These are phyloP conservation scores for Heliconius melpomene DNA, from an alignment of 1,140 invertebrate species.

Conservation along the genomic window DNA sequence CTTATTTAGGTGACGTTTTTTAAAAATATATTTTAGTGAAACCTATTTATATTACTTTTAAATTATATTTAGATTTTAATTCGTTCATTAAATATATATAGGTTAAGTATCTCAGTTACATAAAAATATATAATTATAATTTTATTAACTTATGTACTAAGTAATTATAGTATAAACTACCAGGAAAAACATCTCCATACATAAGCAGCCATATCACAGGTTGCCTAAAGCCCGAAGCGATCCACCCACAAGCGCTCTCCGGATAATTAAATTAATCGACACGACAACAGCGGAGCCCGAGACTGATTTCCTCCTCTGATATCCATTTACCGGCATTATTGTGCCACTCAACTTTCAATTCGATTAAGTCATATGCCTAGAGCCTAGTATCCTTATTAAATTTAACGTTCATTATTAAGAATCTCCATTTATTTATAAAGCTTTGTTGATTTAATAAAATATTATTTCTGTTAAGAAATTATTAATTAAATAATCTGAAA, in stretches of 20 bases:
- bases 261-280: conserved; percentile 77
- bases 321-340: conserved; percentile 74
- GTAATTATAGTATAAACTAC: not conserved
- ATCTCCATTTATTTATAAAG: not conserved
- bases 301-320: conserved; percentile 74
- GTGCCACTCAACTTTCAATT: conserved; percentile 67
- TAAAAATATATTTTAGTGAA: too few species aligned
- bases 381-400: conserved; percentile 18
- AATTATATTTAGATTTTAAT: too few species aligned
- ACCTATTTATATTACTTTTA: too few species aligned
- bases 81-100: too few species aligned
- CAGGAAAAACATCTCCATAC: not conserved
- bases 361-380: conserved; percentile 48
- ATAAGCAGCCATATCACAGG: conserved; percentile 25
- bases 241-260: conserved; percentile 48
- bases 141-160: not conserved
- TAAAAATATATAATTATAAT: too few species aligned
- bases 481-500: too few species aligned
- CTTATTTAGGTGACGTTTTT: too few species aligned
- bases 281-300: conserved; percentile 59
- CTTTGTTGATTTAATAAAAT: too few species aligned
- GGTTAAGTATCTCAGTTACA: too few species aligned
- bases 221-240: conserved; percentile 42
- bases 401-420: not conserved
- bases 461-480: too few species aligned